phyloP scores from a whole-genome alignment of 2,797 vertebrate species.

The Poeciliopsis turneri region DNA sequence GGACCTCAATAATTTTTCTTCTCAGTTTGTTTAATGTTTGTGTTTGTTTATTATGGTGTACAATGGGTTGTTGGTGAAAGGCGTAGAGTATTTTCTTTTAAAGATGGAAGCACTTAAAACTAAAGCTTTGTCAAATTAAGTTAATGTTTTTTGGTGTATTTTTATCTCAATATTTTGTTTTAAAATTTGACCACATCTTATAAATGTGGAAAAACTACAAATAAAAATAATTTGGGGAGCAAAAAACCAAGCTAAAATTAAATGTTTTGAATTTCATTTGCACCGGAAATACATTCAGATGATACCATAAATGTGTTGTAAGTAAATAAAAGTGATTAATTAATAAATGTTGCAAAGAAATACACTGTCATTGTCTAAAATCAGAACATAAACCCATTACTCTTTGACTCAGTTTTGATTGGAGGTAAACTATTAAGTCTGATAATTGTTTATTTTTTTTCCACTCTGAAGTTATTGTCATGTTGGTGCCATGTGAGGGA shows the following conservation, averaged over 20 bases:
- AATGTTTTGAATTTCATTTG: not conserved
- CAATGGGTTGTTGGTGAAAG: not conserved
- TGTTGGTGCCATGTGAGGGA: conserved; percentile 92
- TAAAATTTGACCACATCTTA: not conserved
- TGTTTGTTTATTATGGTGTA: not conserved
- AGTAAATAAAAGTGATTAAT: not conserved
- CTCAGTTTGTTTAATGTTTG: not conserved
- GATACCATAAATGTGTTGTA: not conserved
- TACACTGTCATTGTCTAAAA: not conserved
- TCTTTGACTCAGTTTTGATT: not conserved
- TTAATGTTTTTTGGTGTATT: not conserved
- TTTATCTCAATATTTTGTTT: not conserved
- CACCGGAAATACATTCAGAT: not conserved
- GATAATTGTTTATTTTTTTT: conserved; percentile 35
- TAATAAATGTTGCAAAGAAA: not conserved
- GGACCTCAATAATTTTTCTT: conserved; percentile 45
- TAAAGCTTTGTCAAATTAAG: not conserved
- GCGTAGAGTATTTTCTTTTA: not conserved
- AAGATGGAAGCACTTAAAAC: not conserved
- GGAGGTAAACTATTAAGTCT: conserved; percentile 5
- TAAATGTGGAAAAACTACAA: not conserved
- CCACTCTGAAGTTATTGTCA: conserved; percentile 87
- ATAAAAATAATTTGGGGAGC: not conserved
- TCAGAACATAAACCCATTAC: not conserved
- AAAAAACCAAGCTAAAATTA: not conserved